These are phyloP conservation scores for Mythimna pallens DNA, from an alignment of 2,888 invertebrate genomes.

Conservation along the genomic window DNA sequence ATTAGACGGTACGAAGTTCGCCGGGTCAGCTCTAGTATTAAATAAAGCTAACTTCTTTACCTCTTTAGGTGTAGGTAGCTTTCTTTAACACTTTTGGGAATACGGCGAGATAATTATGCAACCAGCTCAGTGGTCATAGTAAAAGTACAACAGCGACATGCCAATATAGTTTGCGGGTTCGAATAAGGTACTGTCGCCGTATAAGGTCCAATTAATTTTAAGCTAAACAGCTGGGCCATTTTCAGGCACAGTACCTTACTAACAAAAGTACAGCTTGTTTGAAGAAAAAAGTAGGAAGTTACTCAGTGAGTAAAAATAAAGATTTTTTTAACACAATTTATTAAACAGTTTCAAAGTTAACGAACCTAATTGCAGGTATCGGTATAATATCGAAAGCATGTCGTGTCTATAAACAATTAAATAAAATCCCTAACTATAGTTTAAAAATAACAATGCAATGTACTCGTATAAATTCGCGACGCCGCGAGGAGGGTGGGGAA, in stretches of 20 bases:
- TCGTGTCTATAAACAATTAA: neutral
- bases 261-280: too few relatives aligned
- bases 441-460: neutral
- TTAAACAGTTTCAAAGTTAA: neutral
- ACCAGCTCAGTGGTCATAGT: neutral
- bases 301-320: too few relatives aligned
- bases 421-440: neutral
- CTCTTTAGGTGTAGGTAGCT: too few relatives aligned
- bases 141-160: neutral
- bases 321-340: too few relatives aligned
- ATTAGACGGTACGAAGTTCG: too few relatives aligned
- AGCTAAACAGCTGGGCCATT: too few relatives aligned
- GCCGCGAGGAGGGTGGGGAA: conserved; percentile 16
- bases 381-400: neutral
- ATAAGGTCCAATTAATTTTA: too few relatives aligned
- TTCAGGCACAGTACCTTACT: too few relatives aligned
- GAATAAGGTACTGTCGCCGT: neutral
- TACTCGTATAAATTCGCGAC: neutral
- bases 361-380: neutral
- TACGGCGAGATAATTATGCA: neutral
- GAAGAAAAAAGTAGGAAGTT: too few relatives aligned
- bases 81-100: neutral
- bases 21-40: too few relatives aligned
- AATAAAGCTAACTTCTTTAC: too few relatives aligned
- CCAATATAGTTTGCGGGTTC: neutral